Evolutionary conservation across 2,797 vertebrate species (phyloP), one percentile per base, ranked within the genome.

Genomic region (Todus mexicanus): DNA sequence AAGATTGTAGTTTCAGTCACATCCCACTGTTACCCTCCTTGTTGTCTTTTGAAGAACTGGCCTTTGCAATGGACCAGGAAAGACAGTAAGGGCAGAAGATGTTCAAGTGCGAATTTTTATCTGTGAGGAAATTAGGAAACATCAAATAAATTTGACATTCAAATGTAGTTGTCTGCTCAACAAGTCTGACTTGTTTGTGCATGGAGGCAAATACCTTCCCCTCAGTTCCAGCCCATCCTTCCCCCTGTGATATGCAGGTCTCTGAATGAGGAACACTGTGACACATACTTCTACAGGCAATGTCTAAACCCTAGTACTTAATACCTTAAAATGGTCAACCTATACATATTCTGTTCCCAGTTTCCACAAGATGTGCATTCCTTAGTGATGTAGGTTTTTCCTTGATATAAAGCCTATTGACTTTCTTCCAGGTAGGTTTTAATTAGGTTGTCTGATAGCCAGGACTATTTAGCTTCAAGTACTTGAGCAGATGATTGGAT

Each of bases 381-480:
- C 60, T 51, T 84, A 93, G 88, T 89, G 75, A 76, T 54, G 75
- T 90, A 29, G 0, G 56, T 57, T 89, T 96, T 92, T 16, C 26
- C 77, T 96, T 95, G 93, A 75, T 96, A 82, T 94, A 56, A 42
- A 88, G 71, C 65, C 83, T 95, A 96, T 95, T 96, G 95, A 96
- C 95, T 97, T 97, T 84, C 90, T 96, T 96, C 94, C 85, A 87
- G 42, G 48, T 91, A 76, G 56, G 33, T 94, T 96, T 92, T 96
- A 96, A 97, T 96, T 96, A 96, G 88, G 64, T 95, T 96, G 71
- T 91, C 96, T 94, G 96, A 96, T 96, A 96, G 96, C 93, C 94
- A 93, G 92, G 60, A 92, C 87, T 95, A 93, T 94, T 97, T 97
- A 97, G 87, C 83, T 95, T 95, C 71, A 93, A 97, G 85, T 94